Conservation (phyloP, 2,888 invertebrate genomes). For the Bugula neritina region DNA sequence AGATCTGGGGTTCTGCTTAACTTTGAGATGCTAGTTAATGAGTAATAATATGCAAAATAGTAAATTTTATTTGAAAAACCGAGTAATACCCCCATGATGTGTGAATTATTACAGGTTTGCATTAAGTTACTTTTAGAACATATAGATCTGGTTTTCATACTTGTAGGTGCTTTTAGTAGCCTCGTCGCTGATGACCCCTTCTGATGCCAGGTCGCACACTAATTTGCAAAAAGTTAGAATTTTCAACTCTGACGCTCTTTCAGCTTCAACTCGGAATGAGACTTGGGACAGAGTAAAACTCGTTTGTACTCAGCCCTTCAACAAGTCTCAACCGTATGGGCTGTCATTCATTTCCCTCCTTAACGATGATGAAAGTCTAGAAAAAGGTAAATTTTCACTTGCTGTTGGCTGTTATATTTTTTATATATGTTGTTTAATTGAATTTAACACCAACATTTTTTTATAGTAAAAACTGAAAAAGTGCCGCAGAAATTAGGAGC, state of each 20-base stretch:
- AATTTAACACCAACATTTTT: no score
- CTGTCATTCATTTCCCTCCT: conserved; percentile 71
- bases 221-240: conserved; percentile 69
- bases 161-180: conserved; percentile 67
- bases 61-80: no score
- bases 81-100: no score
- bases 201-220: conserved; percentile 65
- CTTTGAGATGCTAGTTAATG: no score
- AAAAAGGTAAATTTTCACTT: no score
- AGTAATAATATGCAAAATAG: no score
- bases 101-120: no score
- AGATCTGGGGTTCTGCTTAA: no score
- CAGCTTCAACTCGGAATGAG: conserved; percentile 58
- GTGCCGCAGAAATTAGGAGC: conserved; percentile 4
- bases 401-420: no score
- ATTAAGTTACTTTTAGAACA: no score
- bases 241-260: conserved; percentile 63
- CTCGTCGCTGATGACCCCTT: conserved; percentile 72
- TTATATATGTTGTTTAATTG: no score
- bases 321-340: conserved; percentile 72
- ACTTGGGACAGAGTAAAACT: conserved; percentile 80
- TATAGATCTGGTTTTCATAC: no score
- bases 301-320: conserved; percentile 81
- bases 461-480: neutral
- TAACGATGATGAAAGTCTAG: conserved; percentile 33